Evolutionary conservation across 2,888 invertebrate genomes (phyloP), one percentile per base, ranked within the genome.

Genomic region (Chloroclysta siterata): DNA sequence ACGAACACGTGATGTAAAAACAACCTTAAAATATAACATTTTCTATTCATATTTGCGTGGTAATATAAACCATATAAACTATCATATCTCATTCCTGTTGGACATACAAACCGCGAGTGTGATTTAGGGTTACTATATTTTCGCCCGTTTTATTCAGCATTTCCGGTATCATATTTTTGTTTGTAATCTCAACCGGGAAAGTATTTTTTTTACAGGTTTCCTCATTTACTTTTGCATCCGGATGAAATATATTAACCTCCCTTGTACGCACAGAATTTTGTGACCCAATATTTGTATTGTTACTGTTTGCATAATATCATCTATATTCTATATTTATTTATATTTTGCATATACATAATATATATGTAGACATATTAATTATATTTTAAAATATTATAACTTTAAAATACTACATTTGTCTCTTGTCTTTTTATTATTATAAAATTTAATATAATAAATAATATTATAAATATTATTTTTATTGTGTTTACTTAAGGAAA

Each of bases 121-220:
- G 50, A 57, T 65, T 55, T 47, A 54, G 42, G 15, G 51, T 55
- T 59, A 59, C 52, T 58, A 61, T 46, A 52, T 52, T 46, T 52
- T 62, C 11, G 53, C 22, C 33, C 39, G 51, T 13, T 51, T 39
- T 22, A 39, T 53, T 55, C 46, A 47, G 53, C 22, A 42, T 50
- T 44, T 50, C 28, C 39, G 14, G 15, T 61, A 46, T 28, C 7
- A 44, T 39, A 46, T 46, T 36, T 54, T 47, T 53, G 36, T 62
- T 57, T 42, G 47, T 57, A 53, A 58, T 53, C 36, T 50, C 42
- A 63, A 53, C 46, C 50, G 44, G 42, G 29, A 28, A 52, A 58
- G 53, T 48, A 15, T n/a, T 47, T 54, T 46, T 44, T 53, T 54
- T 44, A 36, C 14, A 28, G 22, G 48, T 58, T 58, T 51, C 54